Conservation (phyloP, 2,888 invertebrate species). For the Tortrix viridana region DNA sequence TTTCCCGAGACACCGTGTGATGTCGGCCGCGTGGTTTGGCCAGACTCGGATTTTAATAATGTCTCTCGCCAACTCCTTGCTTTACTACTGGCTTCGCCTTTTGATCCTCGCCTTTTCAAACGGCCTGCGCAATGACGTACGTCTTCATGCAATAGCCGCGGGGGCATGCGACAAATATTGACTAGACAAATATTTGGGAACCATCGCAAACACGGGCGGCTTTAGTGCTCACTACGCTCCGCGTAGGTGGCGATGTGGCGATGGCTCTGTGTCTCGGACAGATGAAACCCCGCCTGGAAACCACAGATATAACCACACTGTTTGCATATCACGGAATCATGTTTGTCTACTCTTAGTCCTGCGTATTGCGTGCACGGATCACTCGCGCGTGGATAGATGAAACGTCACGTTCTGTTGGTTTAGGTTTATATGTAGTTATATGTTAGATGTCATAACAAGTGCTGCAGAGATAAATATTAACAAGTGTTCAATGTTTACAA, state of each 20-base stretch:
- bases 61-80: conserved; percentile 37
- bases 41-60: conserved; percentile 45
- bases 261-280: conserved; percentile 59
- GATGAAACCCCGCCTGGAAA: conserved; percentile 62
- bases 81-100: conserved; percentile 45
- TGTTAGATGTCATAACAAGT: conserved; percentile 26
- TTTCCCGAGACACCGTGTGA: conserved; percentile 21
- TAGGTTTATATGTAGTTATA: conserved; percentile 51
- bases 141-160: conserved; percentile 65
- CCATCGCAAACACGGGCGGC: conserved; percentile 69
- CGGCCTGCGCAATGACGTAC: conserved; percentile 51
- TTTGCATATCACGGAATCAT: conserved; percentile 76
- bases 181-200: conserved; percentile 73
- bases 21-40: conserved; percentile 43
- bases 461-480: conserved; percentile 17
- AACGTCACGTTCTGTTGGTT: conserved; percentile 76
- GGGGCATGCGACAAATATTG: conserved; percentile 75
- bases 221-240: conserved; percentile 63
- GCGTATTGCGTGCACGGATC: conserved; percentile 65
- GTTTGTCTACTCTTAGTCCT: conserved; percentile 73
- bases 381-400: conserved; percentile 61
- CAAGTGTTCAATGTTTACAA: conserved; percentile 3
- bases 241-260: conserved; percentile 53
- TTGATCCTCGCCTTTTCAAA: conserved; percentile 39
- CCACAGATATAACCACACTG: conserved; percentile 68